phyloP scores from a whole-genome alignment of 2,888 invertebrate species.

The Abrostola triplasia region DNA sequence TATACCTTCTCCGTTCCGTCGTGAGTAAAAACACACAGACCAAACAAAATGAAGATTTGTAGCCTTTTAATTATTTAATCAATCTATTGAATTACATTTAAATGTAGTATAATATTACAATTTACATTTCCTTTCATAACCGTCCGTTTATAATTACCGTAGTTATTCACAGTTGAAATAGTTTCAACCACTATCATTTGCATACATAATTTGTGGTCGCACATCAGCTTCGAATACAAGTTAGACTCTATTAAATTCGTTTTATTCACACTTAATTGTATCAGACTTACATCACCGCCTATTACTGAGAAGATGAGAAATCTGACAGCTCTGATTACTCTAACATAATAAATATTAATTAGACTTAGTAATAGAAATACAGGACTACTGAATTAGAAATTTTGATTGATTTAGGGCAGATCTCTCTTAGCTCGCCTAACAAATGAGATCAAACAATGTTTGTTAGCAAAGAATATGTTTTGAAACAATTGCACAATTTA shows the following conservation, averaged over 20 bases:
- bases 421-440: not conserved
- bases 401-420: not conserved
- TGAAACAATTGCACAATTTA: slow-evolving; percentile 22
- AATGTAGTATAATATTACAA: not conserved
- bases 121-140: slow-evolving; percentile 1
- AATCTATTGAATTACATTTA: too few relatives aligned
- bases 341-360: too few relatives aligned
- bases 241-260: slow-evolving; percentile 31
- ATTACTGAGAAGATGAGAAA: slow-evolving; percentile 8
- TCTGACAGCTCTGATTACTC: too few relatives aligned
- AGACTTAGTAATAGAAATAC: too few relatives aligned
- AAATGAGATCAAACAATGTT: not conserved
- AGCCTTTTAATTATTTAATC: too few relatives aligned
- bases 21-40: too few relatives aligned
- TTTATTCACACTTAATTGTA: slow-evolving; percentile 28
- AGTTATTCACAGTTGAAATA: slow-evolving; percentile 22
- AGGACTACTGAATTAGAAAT: not conserved
- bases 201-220: slow-evolving; percentile 26
- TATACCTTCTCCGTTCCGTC: too few relatives aligned
- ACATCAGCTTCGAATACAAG: slow-evolving; percentile 17
- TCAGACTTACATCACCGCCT: slow-evolving; percentile 15
- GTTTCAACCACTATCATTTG: slow-evolving; percentile 32
- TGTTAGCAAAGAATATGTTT: not conserved
- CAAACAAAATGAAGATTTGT: too few relatives aligned
- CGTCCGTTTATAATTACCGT: not conserved